Evolutionary conservation across 2,113 vertebrate species (phyloP).

Genomic region (Pomatorhinus ruficollis): DNA sequence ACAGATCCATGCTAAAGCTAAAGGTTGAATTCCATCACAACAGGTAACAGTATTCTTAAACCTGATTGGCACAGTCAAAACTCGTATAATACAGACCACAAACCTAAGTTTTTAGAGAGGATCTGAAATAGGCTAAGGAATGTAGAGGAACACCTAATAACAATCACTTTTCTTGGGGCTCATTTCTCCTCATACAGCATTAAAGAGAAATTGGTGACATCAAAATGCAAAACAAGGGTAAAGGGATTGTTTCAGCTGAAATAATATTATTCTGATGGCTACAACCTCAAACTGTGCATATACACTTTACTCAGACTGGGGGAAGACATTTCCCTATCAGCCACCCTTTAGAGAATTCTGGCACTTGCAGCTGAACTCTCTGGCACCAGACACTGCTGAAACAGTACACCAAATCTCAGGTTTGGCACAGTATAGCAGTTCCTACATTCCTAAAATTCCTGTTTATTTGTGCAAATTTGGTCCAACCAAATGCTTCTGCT

Average conservation of each 20-base stretch:
- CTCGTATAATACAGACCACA: neutral
- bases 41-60: neutral
- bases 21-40: neutral
- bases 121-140: neutral
- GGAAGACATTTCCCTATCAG: neutral
- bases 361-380: neutral
- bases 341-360: neutral
- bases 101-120: neutral
- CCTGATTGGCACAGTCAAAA: neutral
- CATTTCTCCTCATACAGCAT: neutral
- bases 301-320: accelerated
- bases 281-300: neutral
- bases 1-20: neutral
- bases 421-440: neutral
- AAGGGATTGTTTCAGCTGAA: neutral
- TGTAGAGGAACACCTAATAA: neutral
- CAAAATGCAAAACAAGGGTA: neutral
- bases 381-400: neutral
- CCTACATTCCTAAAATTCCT: neutral
- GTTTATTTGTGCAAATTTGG: neutral
- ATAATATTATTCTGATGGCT: neutral
- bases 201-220: neutral
- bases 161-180: neutral
- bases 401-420: neutral
- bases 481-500: neutral